A percentile compares a stretch with the other conserved stretches of the same genome.
Conservation (phyloP, 1,140 invertebrate species). For the Hylaeus anthracinus region DNA sequence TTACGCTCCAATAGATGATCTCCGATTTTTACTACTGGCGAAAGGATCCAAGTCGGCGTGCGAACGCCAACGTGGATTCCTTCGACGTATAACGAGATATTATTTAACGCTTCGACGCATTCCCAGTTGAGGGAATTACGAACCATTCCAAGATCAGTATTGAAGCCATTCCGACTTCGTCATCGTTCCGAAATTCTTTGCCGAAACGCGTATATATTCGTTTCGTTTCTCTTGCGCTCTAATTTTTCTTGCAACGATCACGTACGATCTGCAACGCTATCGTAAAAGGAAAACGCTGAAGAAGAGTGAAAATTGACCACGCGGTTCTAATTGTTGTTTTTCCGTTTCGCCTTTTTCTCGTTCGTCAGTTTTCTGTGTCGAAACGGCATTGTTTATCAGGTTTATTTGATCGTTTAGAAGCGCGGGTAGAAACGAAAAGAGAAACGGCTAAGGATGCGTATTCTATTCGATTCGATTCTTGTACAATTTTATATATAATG, state of each 20-base stretch:
- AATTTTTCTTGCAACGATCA: neutral
- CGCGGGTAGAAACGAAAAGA: constrained; percentile 53
- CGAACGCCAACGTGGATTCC: neutral
- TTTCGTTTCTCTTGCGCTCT: constrained; percentile 59
- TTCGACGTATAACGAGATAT: constrained; percentile 16
- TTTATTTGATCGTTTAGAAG: neutral
- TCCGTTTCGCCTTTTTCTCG: neutral
- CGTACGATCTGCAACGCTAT: neutral
- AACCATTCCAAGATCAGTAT: constrained; percentile 81
- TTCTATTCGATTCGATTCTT: constrained; percentile 64
- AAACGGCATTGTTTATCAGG: neutral
- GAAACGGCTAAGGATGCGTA: constrained; percentile 62
- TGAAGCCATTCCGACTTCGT: constrained; percentile 70
- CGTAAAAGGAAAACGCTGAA: neutral
- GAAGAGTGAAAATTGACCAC: neutral
- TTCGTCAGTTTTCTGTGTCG: neutral
- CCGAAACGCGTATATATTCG: constrained; percentile 49
- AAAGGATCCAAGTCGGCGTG: neutral
- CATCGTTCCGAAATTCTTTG: constrained; percentile 58
- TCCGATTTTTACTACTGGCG: constrained; percentile 20
- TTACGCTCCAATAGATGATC: constrained; percentile 38
- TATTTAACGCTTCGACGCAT: constrained; percentile 22
- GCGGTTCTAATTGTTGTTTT: neutral
- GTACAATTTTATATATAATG: constrained; percentile 66
- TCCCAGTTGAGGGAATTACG: constrained; percentile 56